A percentile compares a stretch with the other conserved stretches of the same genome.
Conservation (phyloP, 2,797 vertebrate genomes). For the Echiichthys vipera region DNA sequence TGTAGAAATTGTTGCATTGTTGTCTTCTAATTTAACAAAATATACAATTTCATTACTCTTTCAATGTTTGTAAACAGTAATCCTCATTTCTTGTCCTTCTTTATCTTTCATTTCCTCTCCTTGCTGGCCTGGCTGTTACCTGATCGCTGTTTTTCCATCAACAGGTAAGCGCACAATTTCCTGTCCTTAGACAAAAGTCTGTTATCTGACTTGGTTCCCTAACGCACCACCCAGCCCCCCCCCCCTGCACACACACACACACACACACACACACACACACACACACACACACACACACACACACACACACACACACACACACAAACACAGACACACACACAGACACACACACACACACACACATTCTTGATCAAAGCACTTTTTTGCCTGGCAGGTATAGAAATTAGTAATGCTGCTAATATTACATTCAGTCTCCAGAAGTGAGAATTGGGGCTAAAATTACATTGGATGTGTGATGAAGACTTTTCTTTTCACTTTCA, state of each 20-base stretch:
- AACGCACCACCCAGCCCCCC: no score
- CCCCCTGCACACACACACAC: constrained; percentile 18
- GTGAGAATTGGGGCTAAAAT: constrained; percentile 22
- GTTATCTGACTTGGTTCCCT: constrained; percentile 27
- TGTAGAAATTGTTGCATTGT: not conserved
- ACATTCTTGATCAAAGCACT: constrained; percentile 39
- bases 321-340: no score
- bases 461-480: constrained; percentile 15
- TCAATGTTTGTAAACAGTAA: constrained; percentile 3
- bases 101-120: constrained; percentile 65
- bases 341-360: constrained; percentile 31
- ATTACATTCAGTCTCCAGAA: constrained; percentile 20
- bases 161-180: constrained; percentile 77
- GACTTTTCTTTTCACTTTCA: constrained; percentile 9
- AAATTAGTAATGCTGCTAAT: constrained; percentile 22
- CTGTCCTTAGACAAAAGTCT: constrained; percentile 41
- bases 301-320: constrained; percentile 26
- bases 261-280: constrained; percentile 27
- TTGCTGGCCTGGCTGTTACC: constrained; percentile 39
- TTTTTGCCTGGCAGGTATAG: constrained; percentile 41
- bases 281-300: constrained; percentile 30
- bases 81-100: constrained; percentile 42
- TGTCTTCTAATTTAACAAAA: constrained; percentile 13
- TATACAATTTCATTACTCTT: not conserved
- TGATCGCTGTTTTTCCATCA: constrained; percentile 61